Conservation (phyloP, 2,888 invertebrate species). For the Eupeodes luniger region DNA sequence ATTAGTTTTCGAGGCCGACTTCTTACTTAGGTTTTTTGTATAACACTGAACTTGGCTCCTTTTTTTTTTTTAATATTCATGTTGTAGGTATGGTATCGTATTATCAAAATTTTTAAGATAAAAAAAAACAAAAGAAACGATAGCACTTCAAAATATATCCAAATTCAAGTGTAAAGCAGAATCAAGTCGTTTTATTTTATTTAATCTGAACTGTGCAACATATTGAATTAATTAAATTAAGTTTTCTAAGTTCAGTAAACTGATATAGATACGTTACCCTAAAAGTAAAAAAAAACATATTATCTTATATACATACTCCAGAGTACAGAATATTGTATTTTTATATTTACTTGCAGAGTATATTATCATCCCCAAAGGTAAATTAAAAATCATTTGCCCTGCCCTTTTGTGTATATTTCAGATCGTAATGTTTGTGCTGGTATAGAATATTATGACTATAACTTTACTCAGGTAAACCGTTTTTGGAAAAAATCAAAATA, state of each 20-base stretch:
- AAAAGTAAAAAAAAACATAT: background rate
- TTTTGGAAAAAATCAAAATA: constrained; percentile 42
- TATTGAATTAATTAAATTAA: constrained; percentile 9
- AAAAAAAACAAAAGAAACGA: too few relatives aligned
- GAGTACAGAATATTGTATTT: background rate
- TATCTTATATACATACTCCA: background rate
- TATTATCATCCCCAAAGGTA: constrained; percentile 36
- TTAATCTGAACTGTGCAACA: background rate
- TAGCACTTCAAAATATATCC: background rate
- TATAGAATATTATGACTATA: background rate
- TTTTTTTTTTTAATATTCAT: too few relatives aligned
- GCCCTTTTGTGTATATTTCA: background rate
- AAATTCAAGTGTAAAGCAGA: background rate
- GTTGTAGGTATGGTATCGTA: too few relatives aligned
- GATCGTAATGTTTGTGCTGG: background rate
- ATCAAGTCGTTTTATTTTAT: background rate
- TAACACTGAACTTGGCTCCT: too few relatives aligned
- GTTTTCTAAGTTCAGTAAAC: background rate
- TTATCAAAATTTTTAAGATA: background rate
- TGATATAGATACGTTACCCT: background rate
- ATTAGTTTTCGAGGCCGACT: too few relatives aligned
- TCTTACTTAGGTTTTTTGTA: too few relatives aligned
- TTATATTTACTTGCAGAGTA: background rate
- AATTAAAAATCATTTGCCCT: constrained; percentile 40
- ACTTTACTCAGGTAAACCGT: background rate